A percentile compares a stretch with the other conserved stretches of the same genome.
phyloP scores from a whole-genome alignment of 30 jellyfish, hydroid and myxozoan species.

The Catostylus mosaicus region DNA sequence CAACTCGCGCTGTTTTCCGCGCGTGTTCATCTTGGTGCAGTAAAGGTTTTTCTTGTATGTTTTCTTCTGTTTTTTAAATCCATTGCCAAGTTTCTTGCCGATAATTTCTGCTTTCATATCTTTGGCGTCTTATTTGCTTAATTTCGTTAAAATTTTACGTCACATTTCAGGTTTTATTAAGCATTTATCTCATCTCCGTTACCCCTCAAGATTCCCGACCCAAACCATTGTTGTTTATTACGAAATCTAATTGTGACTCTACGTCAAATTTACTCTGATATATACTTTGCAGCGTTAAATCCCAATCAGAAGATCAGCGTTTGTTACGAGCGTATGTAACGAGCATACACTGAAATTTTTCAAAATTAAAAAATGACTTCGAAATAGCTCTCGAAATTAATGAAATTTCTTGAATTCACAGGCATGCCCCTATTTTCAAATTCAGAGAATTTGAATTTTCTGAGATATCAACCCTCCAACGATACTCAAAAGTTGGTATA shows the following conservation, averaged over 20 bases:
- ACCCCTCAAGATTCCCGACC: background rate
- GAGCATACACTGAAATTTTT: no score
- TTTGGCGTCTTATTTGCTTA: background rate
- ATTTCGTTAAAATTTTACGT: background rate
- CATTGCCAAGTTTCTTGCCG: background rate
- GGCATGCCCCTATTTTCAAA: no score
- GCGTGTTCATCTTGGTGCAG: slow-evolving; percentile 3
- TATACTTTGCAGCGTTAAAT: no score
- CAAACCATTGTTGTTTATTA: background rate
- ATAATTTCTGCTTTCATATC: background rate
- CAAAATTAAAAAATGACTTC: no score
- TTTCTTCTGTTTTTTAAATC: background rate
- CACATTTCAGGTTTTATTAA: background rate
- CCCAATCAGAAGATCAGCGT: no score
- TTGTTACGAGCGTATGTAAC: no score
- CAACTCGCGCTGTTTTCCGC: slow-evolving; percentile 3
- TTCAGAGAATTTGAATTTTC: no score
- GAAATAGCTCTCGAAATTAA: no score
- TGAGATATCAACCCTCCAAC: no score
- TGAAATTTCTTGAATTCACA: no score
- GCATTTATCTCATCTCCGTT: background rate
- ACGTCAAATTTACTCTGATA: background rate
- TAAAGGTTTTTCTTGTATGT: background rate
- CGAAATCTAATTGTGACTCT: slow-evolving; percentile 2
- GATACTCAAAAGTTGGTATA: no score